phyloP scores from a whole-genome alignment of 2,888 invertebrate species.

The Cephus runcator region DNA sequence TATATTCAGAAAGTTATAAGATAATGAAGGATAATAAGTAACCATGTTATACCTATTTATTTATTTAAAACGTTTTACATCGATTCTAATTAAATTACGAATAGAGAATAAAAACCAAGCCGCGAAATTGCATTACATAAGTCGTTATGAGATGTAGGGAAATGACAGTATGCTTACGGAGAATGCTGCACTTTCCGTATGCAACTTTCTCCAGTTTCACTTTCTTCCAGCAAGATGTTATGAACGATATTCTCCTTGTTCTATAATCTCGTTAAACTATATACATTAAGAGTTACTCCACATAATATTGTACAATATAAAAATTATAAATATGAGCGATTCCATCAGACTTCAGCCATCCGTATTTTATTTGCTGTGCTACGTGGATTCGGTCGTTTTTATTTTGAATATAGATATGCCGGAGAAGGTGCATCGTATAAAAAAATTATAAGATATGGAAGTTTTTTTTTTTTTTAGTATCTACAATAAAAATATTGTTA shows the following conservation, averaged over 20 bases:
- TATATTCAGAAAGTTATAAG: not conserved
- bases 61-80: not conserved
- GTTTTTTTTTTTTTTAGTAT: no score
- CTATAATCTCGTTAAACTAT: not conserved
- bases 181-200: conserved; percentile 43
- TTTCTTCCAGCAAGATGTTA: conserved; percentile 39
- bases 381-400: no score
- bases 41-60: not conserved
- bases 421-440: no score
- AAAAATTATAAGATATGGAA: no score
- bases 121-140: conserved; percentile 36
- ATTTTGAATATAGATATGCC: no score
- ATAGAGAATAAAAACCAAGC: not conserved
- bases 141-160: conserved; percentile 35
- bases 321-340: not conserved
- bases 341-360: no score
- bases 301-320: not conserved
- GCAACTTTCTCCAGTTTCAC: conserved; percentile 61
- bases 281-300: not conserved
- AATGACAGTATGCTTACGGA: conserved; percentile 33
- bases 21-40: not conserved
- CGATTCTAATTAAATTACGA: not conserved
- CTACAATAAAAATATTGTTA: no score
- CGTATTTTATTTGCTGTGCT: no score
- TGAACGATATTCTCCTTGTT: not conserved